Base-by-base conservation (phyloP, 2,113 vertebrate species). In the Macrotis lagotis region DNA sequence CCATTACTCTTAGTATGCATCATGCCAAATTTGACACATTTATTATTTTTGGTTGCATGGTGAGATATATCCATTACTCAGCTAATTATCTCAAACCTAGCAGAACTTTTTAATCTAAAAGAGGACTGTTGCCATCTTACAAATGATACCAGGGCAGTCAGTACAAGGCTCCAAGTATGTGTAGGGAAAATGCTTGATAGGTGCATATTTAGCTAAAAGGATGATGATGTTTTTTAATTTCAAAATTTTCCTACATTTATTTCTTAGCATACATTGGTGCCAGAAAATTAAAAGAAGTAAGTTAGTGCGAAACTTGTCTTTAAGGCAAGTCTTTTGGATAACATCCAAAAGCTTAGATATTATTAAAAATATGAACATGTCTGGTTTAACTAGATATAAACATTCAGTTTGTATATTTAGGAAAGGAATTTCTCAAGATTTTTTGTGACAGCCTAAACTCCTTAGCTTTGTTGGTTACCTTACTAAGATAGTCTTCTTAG, bases 41-140 rank as follows among this genome's bases (percentile, higher is more conserved):
- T 95, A 53, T 95, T 93, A 95, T 94, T 97, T 93, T 89, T 94
- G 48, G 90, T 95, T 93, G 48, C 47, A 50, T 51, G 88, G 55
- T 25, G 66, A 96, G 94, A 91, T 96, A 91, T 91, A 48, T 96
- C 90, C 89, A 95, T 95, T 94, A 93, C 50, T 92, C 51, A 91
- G 89, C 48, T 96, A 97, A 96, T 97, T 97, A 96, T 95, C 91
- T 97, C 92, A 95, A 96, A 92, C 93, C 88, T 95, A 96, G 89
- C 91, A 97, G 96, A 97, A 94, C 89, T 88, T 95, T 96, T 94
- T 93, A 95, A 95, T 98, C 88, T 93, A 91, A 96, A 93, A 96
- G 96, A 92, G 50, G 88, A 19, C 48, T n/a, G 52, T 53, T 96
- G 51, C 92, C 94, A 50, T 48, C 25, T 96, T n/a, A 44, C 0